Evolutionary conservation across 2,113 vertebrate species (phyloP), one percentile per base, ranked within the genome.

Genomic region (Rattus rattus): DNA sequence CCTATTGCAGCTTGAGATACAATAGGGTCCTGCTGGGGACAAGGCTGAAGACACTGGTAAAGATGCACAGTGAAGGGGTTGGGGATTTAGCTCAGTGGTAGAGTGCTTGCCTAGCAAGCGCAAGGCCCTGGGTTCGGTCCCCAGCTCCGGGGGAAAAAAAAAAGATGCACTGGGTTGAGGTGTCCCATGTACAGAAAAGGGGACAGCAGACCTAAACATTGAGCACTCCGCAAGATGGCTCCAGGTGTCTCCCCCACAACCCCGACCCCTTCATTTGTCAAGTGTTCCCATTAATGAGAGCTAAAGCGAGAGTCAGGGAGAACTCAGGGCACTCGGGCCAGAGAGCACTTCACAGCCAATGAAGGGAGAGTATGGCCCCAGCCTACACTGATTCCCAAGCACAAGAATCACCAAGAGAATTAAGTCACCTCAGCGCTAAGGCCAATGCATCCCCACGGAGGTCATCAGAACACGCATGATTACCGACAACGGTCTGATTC

Each of bases 1-100:
- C 12, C 17, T 28, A 2, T 5, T 2, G 26, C 4, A 20, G 12
- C 72, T 61, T 26, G 20, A 73, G 59, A 13, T 7, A 28, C 56
- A 43, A 5, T 3, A 8, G 9, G 16, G 20, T 14, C 6, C 33
- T 13, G 0, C 79, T 43, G 2, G 12, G 54, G 20, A 24, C 24
- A 28, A 39, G n/a, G 59, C n/a, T 43, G 24, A 84, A 36, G 56
- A 65, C 9, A 0, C 2, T 2, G 9, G 26, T 8, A 1, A 2
- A 13, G 30, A 39, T 6, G 1, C 4, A 22, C 0, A 19, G 33
- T 1, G n/a, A 65, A n/a, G n/a, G n/a, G n/a, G n/a, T n/a, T n/a
- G n/a, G n/a, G n/a, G n/a, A n/a, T n/a, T n/a, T n/a, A n/a, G n/a
- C n/a, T n/a, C n/a, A n/a, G n/a, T n/a, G n/a, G n/a, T n/a, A n/a